Conservation (phyloP, 2,113 vertebrate species). For the Sinosuthora webbiana region DNA sequence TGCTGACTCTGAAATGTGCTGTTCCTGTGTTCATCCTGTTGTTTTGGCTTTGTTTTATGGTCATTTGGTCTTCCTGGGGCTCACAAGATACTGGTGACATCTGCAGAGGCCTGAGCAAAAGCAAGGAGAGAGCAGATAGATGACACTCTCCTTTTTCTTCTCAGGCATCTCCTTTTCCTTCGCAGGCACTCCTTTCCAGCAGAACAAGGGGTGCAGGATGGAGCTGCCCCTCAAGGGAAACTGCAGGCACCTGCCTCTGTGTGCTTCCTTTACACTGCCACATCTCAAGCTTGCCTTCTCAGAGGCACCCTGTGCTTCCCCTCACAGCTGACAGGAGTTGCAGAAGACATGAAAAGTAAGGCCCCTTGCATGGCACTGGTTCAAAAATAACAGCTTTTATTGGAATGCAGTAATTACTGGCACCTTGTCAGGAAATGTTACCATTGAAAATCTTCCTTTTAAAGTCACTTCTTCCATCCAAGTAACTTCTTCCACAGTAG, state of each 20-base stretch:
- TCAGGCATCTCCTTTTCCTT: neutral
- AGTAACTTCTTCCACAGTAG: neutral
- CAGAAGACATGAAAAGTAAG: neutral
- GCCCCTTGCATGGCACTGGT: neutral
- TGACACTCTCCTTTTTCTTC: neutral
- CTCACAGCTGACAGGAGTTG: neutral
- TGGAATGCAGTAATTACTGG: neutral
- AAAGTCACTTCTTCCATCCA: neutral
- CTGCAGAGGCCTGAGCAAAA: neutral
- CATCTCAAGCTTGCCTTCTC: neutral
- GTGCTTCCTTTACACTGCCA: neutral
- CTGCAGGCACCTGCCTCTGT: neutral
- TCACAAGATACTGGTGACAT: neutral
- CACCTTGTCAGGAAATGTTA: neutral
- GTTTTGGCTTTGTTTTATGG: neutral
- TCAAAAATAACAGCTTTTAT: neutral
- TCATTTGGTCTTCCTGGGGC: neutral
- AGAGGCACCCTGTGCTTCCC: neutral
- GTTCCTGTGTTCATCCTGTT: neutral
- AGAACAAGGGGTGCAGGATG: fast-evolving
- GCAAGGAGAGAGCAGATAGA: neutral
- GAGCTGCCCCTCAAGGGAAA: neutral
- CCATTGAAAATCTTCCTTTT: neutral
- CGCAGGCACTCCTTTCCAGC: neutral
- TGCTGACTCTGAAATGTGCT: fast-evolving